Evolutionary conservation across 2,888 invertebrate genomes (phyloP).

Genomic region (Matsumyia berberina): DNA sequence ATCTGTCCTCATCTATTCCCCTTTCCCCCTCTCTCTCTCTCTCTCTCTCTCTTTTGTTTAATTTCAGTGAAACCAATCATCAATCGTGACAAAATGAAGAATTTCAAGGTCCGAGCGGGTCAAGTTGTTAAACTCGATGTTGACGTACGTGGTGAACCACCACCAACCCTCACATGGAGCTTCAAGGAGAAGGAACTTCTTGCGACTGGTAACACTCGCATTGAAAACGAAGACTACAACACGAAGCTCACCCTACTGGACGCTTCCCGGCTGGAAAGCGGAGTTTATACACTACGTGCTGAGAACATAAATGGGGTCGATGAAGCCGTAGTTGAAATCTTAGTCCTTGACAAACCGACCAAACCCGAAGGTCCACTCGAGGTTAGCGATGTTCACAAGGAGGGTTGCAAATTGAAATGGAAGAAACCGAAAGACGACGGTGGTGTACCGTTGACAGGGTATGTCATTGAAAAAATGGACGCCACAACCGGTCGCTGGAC

Average conservation of each 20-base stretch:
- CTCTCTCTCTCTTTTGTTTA: not conserved
- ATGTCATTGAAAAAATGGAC: slow-evolving; percentile 98
- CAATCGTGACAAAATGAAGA: slow-evolving; percentile 96
- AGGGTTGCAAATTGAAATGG: slow-evolving; percentile 97
- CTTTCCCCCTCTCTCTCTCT: not conserved
- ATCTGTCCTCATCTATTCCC: no score
- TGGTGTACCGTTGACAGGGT: slow-evolving; percentile 95
- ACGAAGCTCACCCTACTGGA: slow-evolving; percentile 93
- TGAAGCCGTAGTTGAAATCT: slow-evolving; percentile 96
- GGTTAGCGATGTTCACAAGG: slow-evolving; percentile 95
- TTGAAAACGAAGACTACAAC: slow-evolving; percentile 96
- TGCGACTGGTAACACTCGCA: slow-evolving; percentile 88
- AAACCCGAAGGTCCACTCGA: slow-evolving; percentile 93
- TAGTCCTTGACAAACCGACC: slow-evolving; percentile 88
- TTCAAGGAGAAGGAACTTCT: slow-evolving; percentile 86
- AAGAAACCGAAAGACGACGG: slow-evolving; percentile 98
- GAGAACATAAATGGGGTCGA: slow-evolving; percentile 97
- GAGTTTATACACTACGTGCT: slow-evolving; percentile 95
- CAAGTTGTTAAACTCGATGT: slow-evolving; percentile 96
- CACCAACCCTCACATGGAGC: slow-evolving; percentile 94
- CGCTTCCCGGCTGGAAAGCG: slow-evolving; percentile 93
- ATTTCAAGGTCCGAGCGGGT: slow-evolving; percentile 95
- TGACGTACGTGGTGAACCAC: slow-evolving; percentile 98
- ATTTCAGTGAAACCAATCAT: slow-evolving; percentile 95
- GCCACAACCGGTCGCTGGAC: slow-evolving; percentile 94